Conservation (phyloP, 37 sponge, comb jelly and placozoan genomes). For the Aplysina aerophoba region DNA sequence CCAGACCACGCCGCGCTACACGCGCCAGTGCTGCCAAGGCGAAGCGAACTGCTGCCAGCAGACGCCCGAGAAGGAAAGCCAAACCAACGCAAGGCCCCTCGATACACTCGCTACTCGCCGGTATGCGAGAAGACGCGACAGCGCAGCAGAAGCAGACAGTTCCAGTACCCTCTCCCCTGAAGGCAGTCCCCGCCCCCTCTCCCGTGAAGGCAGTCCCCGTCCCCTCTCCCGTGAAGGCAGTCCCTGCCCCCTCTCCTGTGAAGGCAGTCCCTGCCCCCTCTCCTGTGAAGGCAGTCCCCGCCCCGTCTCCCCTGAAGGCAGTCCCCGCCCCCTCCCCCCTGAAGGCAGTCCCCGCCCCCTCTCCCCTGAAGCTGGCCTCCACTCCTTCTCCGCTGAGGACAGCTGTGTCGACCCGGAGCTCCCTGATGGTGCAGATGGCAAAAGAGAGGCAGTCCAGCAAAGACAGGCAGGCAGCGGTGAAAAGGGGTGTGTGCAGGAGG, state of each 20-base stretch:
- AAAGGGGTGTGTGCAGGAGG: background rate
- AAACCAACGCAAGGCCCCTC: too few species aligned
- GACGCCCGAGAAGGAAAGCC: too few species aligned
- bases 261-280: too few species aligned
- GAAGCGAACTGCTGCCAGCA: too few species aligned
- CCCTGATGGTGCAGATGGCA: slow-evolving; percentile 11
- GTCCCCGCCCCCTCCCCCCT: background rate
- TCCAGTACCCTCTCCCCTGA: too few species aligned
- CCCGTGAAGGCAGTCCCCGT: too few species aligned
- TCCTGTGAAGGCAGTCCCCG: background rate
- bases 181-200: too few species aligned
- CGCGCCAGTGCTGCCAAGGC: background rate
- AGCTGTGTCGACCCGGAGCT: background rate
- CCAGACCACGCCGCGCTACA: background rate
- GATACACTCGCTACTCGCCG: too few species aligned
- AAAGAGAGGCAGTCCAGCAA: background rate
- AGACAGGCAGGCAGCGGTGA: background rate
- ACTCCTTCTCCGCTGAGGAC: background rate
- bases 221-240: too few species aligned
- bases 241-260: too few species aligned
- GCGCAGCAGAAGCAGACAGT: too few species aligned
- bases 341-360: background rate
- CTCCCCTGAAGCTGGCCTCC: background rate
- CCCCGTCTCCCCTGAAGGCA: background rate
- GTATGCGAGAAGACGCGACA: too few species aligned